Percentiles rank a stretch among this genome's conserved stretches.
These are phyloP conservation scores for Calidris pygmaea DNA, from an alignment of 2,113 vertebrate genomes.

Conservation along the genomic window DNA sequence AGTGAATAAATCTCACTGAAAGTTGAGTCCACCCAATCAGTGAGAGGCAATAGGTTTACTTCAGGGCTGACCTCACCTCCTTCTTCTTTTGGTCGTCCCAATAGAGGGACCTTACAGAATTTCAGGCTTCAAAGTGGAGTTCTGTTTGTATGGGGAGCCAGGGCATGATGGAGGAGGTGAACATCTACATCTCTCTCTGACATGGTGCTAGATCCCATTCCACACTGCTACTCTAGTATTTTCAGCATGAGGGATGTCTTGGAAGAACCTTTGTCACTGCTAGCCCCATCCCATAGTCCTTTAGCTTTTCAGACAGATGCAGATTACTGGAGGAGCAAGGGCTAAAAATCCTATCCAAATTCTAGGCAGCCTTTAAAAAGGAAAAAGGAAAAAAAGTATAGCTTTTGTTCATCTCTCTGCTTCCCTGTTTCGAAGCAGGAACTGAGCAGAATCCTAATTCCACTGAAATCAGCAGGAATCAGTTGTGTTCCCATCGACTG, in stretches of 20 bases:
- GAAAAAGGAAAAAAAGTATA: no score
- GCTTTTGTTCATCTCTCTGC: background rate
- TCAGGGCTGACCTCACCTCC: background rate
- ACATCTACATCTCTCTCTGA: background rate
- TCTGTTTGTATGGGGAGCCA: background rate
- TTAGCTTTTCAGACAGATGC: background rate
- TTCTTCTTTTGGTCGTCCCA: background rate
- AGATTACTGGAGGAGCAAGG: background rate
- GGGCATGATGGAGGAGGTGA: background rate
- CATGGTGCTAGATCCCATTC: background rate
- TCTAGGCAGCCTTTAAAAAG: background rate
- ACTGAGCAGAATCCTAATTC: background rate
- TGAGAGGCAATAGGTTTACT: background rate
- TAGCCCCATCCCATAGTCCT: background rate
- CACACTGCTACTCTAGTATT: background rate
- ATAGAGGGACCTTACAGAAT: background rate
- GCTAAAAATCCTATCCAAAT: background rate
- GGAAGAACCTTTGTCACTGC: background rate
- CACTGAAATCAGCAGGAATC: background rate
- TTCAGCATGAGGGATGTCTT: background rate
- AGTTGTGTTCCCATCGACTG: background rate
- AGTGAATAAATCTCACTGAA: background rate
- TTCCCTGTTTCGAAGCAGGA: background rate
- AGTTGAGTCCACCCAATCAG: fast-evolving
- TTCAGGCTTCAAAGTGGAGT: background rate